Percentiles rank a stretch among this genome's conserved stretches.
Conservation (phyloP, 2,113 vertebrate species). For the Stictonetta naevosa region DNA sequence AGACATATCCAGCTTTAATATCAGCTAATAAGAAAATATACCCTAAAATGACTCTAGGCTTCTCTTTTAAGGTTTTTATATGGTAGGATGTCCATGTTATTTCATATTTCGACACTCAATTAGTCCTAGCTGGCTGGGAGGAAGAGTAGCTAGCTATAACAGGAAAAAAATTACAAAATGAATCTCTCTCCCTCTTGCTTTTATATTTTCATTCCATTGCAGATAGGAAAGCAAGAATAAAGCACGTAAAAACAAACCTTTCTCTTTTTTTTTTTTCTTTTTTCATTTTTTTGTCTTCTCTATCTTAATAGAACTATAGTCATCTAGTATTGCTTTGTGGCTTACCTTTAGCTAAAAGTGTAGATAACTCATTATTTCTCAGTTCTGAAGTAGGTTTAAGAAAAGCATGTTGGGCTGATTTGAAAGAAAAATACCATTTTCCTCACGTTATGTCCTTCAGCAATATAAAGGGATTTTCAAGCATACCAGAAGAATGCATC, state of each 20-base stretch:
- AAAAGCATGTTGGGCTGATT: background rate
- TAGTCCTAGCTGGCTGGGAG: background rate
- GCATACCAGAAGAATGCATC: background rate
- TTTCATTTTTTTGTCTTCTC: background rate
- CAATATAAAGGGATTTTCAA: background rate
- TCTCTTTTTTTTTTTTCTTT: background rate
- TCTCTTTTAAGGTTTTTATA: background rate
- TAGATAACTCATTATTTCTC: background rate
- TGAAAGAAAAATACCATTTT: background rate
- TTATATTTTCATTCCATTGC: background rate
- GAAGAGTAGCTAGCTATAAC: background rate
- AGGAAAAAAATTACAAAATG: background rate
- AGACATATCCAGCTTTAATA: background rate
- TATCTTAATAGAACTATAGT: background rate
- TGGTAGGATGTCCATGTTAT: background rate
- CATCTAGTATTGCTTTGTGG: background rate
- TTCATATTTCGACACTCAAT: background rate
- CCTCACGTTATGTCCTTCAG: background rate
- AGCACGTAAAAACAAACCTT: background rate
- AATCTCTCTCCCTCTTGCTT: background rate
- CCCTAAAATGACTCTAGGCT: background rate
- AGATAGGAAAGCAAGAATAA: background rate
- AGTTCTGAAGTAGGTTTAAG: background rate
- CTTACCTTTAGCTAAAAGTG: background rate
- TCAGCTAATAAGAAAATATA: background rate